phyloP scores from a whole-genome alignment of 2,888 invertebrate genomes.

The Patella ulyssiponensis region DNA sequence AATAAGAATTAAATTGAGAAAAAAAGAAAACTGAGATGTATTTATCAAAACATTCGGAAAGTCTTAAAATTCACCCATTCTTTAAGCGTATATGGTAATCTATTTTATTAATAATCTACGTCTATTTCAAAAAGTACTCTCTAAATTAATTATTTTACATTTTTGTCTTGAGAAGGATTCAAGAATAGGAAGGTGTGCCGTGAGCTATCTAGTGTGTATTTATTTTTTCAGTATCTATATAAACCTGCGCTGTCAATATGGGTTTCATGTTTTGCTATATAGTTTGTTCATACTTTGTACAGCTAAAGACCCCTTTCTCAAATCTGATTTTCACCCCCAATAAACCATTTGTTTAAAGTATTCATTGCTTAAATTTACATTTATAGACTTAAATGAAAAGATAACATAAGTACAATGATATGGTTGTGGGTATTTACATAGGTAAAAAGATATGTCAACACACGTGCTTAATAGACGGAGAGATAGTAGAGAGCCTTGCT shows the following conservation, averaged over 20 bases:
- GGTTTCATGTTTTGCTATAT: background rate
- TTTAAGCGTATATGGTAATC: too few species aligned
- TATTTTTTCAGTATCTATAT: constrained; percentile 1
- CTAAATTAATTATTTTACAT: too few species aligned
- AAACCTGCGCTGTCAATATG: background rate
- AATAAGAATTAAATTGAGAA: too few species aligned
- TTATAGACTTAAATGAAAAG: constrained; percentile 9
- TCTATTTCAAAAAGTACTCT: too few species aligned
- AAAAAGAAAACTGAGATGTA: too few species aligned
- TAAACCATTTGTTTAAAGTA: constrained; percentile 4
- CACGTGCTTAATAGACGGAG: background rate
- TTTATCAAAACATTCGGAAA: too few species aligned
- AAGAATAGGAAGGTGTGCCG: background rate
- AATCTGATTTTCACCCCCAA: constrained; percentile 11
- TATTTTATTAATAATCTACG: too few species aligned
- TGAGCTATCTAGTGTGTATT: constrained; percentile 1
- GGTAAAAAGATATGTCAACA: constrained; percentile 12
- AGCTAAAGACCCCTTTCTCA: background rate
- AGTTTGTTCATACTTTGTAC: background rate
- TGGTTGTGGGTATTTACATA: constrained; percentile 1
- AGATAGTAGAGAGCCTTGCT: background rate
- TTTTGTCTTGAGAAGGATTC: too few species aligned
- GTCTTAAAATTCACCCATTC: too few species aligned
- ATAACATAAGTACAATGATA: constrained; percentile 11
- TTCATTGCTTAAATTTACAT: background rate